phyloP scores from a whole-genome alignment of 1,140 invertebrate species.

The Homarus americanus region DNA sequence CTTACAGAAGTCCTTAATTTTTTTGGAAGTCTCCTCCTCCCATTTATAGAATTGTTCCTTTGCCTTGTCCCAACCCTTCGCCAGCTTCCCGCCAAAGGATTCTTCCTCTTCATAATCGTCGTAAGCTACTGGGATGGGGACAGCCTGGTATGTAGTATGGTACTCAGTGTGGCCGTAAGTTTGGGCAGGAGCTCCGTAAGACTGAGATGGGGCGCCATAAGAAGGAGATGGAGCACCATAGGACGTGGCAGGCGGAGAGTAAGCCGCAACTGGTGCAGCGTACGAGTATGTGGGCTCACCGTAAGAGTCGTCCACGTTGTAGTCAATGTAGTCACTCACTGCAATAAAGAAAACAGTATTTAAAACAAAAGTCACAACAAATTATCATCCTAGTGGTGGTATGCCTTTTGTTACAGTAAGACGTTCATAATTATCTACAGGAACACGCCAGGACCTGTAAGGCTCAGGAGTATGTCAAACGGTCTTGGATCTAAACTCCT shows the following conservation, averaged over 20 bases:
- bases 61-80: conserved; percentile 43
- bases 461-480: too few relatives aligned
- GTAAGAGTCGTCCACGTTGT: conserved; percentile 42
- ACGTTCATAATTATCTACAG: too few relatives aligned
- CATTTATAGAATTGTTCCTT: conserved; percentile 34
- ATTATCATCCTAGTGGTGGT: too few relatives aligned
- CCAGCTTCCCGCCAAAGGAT: conserved; percentile 43
- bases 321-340: conserved; percentile 66
- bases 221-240: conserved; percentile 1
- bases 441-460: too few relatives aligned
- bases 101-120: conserved; percentile 41
- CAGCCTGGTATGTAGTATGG: background rate
- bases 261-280: background rate
- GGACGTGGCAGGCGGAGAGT: background rate
- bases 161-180: conserved; percentile 23
- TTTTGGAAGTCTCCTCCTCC: conserved; percentile 52
- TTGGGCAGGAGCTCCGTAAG: background rate
- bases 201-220: background rate
- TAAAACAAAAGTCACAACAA: too few relatives aligned
- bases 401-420: too few relatives aligned
- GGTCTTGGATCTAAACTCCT: too few relatives aligned
- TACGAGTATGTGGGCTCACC: conserved; percentile 2
- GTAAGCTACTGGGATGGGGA: background rate
- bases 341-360: too few relatives aligned
- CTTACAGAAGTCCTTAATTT: conserved; percentile 55